A percentile compares a stretch with the other conserved stretches of the same genome.
Evolutionary conservation across 1,140 invertebrate species (phyloP).

Genomic region (Micrasema longulum): DNA sequence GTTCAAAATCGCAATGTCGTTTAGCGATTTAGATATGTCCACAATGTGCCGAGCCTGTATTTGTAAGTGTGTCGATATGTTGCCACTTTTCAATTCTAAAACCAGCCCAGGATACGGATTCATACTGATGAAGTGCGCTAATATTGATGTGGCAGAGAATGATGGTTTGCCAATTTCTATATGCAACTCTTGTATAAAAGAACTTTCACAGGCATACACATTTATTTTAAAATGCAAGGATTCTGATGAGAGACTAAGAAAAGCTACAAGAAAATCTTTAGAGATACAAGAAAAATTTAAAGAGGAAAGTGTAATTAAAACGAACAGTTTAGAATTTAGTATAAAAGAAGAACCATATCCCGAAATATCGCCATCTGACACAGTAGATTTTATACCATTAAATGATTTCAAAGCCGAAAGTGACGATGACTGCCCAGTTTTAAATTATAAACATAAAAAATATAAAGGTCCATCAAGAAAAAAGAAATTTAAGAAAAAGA

Average conservation of each 20-base stretch:
- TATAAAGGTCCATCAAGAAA: constrained; percentile 7
- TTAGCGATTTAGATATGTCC: neutral
- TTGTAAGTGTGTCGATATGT: constrained; percentile 1
- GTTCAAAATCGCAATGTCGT: neutral
- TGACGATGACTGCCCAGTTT: neutral
- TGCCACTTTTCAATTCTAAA: constrained; percentile 22
- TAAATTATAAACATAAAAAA: constrained; percentile 15
- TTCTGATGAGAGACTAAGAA: constrained; percentile 38
- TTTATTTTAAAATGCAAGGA: constrained; percentile 37
- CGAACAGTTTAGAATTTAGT: neutral
- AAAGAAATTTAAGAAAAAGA: constrained; percentile 19
- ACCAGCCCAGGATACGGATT: constrained; percentile 18
- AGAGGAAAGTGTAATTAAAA: no score
- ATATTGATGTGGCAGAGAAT: constrained; percentile 16
- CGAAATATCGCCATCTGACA: constrained; percentile 14
- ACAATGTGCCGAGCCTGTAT: constrained; percentile 30
- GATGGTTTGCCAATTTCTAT: constrained; percentile 40
- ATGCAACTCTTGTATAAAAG: constrained; percentile 24
- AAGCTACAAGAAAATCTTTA: neutral
- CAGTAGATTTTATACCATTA: neutral
- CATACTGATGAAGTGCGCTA: constrained; percentile 25
- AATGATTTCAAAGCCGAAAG: constrained; percentile 5
- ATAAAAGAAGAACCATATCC: constrained; percentile 32
- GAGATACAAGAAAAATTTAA: neutral
- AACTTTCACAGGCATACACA: constrained; percentile 17